A percentile compares a stretch with the other conserved stretches of the same genome.
Conservation (phyloP, 2,888 invertebrate genomes). For the Octodonta nipae region DNA sequence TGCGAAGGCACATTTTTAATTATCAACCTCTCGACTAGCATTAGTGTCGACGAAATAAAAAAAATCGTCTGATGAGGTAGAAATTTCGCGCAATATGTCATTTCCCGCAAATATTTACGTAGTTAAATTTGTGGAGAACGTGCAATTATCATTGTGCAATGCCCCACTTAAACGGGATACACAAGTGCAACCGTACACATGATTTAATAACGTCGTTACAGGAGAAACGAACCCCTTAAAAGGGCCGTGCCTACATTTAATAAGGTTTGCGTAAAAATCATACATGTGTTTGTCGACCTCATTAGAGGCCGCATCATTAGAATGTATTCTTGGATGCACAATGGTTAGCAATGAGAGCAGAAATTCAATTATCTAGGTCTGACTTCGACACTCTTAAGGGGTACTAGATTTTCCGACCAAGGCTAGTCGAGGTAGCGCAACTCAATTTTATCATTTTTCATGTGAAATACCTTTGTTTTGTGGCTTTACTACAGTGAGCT, state of each 20-base stretch:
- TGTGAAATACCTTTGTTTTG: no score
- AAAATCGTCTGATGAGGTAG: not conserved
- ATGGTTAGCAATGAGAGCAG: conserved; percentile 30
- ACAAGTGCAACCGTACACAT: conserved; percentile 10
- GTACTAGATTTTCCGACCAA: no score
- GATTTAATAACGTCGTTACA: conserved; percentile 19
- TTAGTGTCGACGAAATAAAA: not conserved
- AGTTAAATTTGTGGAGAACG: not conserved
- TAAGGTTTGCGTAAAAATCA: conserved; percentile 22
- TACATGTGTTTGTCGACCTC: conserved; percentile 24
- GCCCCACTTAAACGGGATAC: conserved; percentile 3
- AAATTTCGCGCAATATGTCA: not conserved
- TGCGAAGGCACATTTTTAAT: conserved; percentile 14
- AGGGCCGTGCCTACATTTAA: conserved; percentile 15
- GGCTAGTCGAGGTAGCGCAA: no score
- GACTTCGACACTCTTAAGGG: no score
- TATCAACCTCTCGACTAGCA: no score
- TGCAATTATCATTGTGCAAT: conserved; percentile 1
- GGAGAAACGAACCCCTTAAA: conserved; percentile 13
- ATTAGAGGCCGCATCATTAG: conserved; percentile 31
- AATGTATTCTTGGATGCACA: conserved; percentile 31
- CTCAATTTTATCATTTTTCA: no score
- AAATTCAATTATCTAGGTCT: conserved; percentile 31
- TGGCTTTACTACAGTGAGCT: no score
- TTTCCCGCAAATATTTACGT: conserved; percentile 1